Evolutionary conservation across 2,113 vertebrate species (phyloP).

Genomic region (Megaceryle torquata): DNA sequence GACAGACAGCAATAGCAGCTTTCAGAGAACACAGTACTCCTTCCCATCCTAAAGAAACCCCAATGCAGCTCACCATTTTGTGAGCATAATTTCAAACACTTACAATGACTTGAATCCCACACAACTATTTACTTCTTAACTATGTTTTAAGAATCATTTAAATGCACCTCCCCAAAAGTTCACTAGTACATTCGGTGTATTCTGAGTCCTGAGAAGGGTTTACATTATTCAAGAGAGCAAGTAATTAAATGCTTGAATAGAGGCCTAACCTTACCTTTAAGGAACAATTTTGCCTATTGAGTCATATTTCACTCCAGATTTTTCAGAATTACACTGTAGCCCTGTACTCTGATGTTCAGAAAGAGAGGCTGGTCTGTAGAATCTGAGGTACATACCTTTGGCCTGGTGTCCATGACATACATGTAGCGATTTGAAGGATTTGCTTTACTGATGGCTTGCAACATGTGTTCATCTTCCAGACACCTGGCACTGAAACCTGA

Average conservation of each 20-base stretch:
- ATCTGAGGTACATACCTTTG: slow-evolving; percentile 79
- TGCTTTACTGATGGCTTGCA: slow-evolving; percentile 95
- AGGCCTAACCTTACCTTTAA: background rate
- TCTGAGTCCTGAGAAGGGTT: background rate
- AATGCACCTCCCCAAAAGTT: background rate
- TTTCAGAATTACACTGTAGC: background rate
- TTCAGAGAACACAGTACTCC: background rate
- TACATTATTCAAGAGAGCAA: background rate
- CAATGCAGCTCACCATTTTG: background rate
- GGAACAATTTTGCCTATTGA: background rate
- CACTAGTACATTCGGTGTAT: background rate
- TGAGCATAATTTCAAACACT: background rate
- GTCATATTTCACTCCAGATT: background rate
- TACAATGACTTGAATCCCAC: background rate
- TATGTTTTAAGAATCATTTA: background rate
- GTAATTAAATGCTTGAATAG: background rate
- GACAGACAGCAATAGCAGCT: background rate
- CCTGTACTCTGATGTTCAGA: background rate
- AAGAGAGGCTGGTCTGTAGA: background rate
- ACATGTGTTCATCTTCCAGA: slow-evolving; percentile 94
- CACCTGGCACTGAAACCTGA: slow-evolving; percentile 97
- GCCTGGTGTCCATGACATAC: slow-evolving; percentile 97
- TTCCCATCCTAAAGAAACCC: background rate
- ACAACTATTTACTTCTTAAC: background rate
- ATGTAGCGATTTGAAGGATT: slow-evolving; percentile 89